These are phyloP conservation scores for Conus betulinus DNA, from an alignment of 1,140 invertebrate species.

Conservation along the genomic window DNA sequence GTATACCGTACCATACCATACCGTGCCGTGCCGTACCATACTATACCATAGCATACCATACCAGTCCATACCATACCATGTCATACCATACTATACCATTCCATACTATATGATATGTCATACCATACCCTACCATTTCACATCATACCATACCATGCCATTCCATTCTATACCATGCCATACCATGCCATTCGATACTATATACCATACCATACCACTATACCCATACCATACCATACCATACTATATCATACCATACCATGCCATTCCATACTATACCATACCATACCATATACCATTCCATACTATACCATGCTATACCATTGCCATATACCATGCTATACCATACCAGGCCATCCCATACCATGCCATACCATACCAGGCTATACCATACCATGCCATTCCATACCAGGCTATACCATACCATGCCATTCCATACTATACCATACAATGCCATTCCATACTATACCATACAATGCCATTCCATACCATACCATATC, in stretches of 20 bases:
- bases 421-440: conserved; percentile 27
- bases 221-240: no score
- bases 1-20: conserved; percentile 31
- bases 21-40: conserved; percentile 42
- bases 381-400: conserved; percentile 51
- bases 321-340: conserved; percentile 20
- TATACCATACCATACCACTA: conserved; percentile 35
- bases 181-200: neutral
- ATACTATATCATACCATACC: no score
- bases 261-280: conserved; percentile 45
- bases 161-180: conserved; percentile 47
- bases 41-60: conserved; percentile 42
- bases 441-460: conserved; percentile 39
- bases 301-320: neutral
- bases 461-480: conserved; percentile 46
- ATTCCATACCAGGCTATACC: conserved; percentile 38
- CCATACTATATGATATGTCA: conserved; percentile 56
- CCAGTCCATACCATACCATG: conserved; percentile 53
- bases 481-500: conserved; percentile 54
- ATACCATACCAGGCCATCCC: no score
- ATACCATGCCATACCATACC: conserved; percentile 40
- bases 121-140: conserved; percentile 57
- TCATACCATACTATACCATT: conserved; percentile 58
- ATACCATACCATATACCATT: conserved; percentile 41
- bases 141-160: conserved; percentile 50